Conservation (phyloP, 1,140 invertebrate species). For the Mizuhopecten yessoensis region DNA sequence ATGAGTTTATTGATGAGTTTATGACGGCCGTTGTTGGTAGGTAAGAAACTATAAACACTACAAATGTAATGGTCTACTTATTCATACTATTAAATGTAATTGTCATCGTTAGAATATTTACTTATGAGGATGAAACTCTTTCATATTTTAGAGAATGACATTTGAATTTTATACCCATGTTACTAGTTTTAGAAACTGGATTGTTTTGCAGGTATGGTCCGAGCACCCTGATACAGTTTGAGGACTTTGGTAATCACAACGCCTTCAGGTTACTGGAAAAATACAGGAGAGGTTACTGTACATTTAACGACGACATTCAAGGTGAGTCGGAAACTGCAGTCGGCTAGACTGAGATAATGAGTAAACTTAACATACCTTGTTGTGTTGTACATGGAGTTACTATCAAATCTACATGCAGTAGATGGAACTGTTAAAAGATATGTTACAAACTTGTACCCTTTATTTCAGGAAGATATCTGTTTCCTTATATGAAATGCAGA, state of each 20-base stretch:
- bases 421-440: too few relatives aligned
- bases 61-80: too few relatives aligned
- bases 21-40: conserved; percentile 97
- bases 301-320: conserved; percentile 84
- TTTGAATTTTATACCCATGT: neutral
- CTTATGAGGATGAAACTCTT: neutral
- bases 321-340: conserved; percentile 66
- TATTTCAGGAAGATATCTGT: too few relatives aligned
- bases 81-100: too few relatives aligned
- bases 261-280: conserved; percentile 83
- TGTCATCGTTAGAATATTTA: too few relatives aligned
- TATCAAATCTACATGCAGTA: neutral
- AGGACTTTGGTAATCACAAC: conserved; percentile 84
- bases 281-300: conserved; percentile 82
- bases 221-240: conserved; percentile 83
- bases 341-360: too few relatives aligned
- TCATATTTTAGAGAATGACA: too few relatives aligned
- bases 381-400: too few relatives aligned
- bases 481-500: too few relatives aligned
- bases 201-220: conserved; percentile 79
- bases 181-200: neutral
- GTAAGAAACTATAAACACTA: conserved; percentile 86
- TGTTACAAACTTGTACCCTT: too few relatives aligned
- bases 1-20: conserved; percentile 98
- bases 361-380: too few relatives aligned